Evolutionary conservation across 2,113 vertebrate genomes (phyloP).

Genomic region (Gavialis gangeticus): DNA sequence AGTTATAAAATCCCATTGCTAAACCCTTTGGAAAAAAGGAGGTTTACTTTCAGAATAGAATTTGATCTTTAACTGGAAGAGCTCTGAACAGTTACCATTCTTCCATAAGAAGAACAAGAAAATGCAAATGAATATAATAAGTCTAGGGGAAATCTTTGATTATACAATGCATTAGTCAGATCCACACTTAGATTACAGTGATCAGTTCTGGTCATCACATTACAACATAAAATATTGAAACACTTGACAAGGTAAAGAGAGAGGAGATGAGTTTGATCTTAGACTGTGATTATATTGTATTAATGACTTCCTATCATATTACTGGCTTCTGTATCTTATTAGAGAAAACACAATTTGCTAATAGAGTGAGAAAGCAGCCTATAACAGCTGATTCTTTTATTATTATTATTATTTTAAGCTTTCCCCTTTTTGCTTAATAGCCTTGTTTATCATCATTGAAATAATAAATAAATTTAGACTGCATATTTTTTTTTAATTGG

Average conservation of each 20-base stretch:
- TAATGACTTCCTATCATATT: conserved; percentile 80
- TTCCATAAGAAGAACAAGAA: conserved; percentile 2
- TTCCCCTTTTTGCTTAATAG: background rate
- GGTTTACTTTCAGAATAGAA: conserved; percentile 12
- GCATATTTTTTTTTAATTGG: background rate
- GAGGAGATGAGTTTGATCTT: conserved; percentile 81
- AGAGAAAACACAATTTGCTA: conserved; percentile 60
- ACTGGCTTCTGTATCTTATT: conserved; percentile 66
- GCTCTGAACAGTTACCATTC: conserved; percentile 14
- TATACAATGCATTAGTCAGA: conserved; percentile 81
- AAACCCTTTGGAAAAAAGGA: background rate
- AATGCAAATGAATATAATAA: conserved; percentile 70
- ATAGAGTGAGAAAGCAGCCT: conserved; percentile 35
- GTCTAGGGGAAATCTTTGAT: conserved; percentile 79
- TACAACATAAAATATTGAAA: conserved; percentile 84
- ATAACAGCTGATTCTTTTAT: conserved; percentile 20
- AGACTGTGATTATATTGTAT: conserved; percentile 77
- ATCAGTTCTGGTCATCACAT: conserved; percentile 82
- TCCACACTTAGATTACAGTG: conserved; percentile 76
- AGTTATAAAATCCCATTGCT: background rate
- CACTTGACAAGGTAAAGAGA: conserved; percentile 85
- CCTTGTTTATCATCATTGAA: background rate
- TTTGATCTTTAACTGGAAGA: conserved; percentile 52
- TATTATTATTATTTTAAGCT: background rate
- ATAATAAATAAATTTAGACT: background rate